Percentiles rank a stretch among this genome's conserved stretches.
Evolutionary conservation across 2,888 invertebrate species (phyloP).

Genomic region (Latheticus oryzae): DNA sequence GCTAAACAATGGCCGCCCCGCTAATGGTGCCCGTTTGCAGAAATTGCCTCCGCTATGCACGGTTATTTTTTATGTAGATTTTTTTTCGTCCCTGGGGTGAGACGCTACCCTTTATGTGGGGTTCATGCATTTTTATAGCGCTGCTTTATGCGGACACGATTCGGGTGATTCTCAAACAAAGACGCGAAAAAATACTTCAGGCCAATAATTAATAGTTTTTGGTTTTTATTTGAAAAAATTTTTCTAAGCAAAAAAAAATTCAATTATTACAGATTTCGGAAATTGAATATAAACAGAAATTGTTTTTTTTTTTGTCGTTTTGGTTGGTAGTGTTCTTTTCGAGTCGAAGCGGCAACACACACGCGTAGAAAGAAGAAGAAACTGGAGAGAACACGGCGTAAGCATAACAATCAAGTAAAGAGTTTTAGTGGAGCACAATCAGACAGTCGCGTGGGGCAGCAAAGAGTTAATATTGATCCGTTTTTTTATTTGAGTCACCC

Average conservation of each 20-base stretch:
- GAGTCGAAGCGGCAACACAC: too few relatives aligned
- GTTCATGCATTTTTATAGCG: slow-evolving; percentile 58
- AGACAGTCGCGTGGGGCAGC: slow-evolving; percentile 65
- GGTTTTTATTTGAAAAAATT: too few relatives aligned
- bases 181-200: slow-evolving; percentile 6
- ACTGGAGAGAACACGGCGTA: slow-evolving; percentile 24
- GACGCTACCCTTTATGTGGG: slow-evolving; percentile 59
- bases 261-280: too few relatives aligned
- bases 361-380: not conserved
- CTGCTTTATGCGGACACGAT: slow-evolving; percentile 39
- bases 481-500: slow-evolving; percentile 75
- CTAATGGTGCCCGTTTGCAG: slow-evolving; percentile 67
- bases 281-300: too few relatives aligned
- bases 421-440: slow-evolving; percentile 55
- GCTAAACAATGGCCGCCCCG: slow-evolving; percentile 68
- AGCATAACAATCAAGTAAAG: slow-evolving; percentile 57
- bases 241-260: too few relatives aligned
- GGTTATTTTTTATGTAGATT: slow-evolving; percentile 66
- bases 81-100: slow-evolving; percentile 56
- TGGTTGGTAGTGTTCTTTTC: too few relatives aligned
- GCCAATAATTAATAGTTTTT: too few relatives aligned
- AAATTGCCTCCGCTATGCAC: slow-evolving; percentile 66
- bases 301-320: too few relatives aligned
- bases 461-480: slow-evolving; percentile 79
- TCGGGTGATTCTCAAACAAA: slow-evolving; percentile 36